Percentiles rank a stretch among this genome's conserved stretches.
Conservation (phyloP, 1,140 invertebrate species). For the Caenorhabditis latens region DNA sequence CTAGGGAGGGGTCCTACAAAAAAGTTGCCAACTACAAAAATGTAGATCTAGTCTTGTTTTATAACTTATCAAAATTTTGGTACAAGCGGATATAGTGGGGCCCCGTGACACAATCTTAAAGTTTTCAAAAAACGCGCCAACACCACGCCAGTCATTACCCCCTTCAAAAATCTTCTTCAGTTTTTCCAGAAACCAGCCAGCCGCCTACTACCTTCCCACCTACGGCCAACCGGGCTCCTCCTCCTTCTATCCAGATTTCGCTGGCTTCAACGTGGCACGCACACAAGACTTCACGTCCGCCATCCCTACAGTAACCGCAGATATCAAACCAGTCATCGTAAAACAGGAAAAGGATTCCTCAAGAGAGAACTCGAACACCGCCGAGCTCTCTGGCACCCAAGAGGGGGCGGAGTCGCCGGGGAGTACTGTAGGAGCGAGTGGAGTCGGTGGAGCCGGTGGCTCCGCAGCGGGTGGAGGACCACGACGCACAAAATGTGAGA, state of each 20-base stretch:
- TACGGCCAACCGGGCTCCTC: not conserved
- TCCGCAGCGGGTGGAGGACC: not conserved
- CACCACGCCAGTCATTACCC: too few species aligned
- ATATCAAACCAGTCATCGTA: conserved; percentile 25
- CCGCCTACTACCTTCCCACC: not conserved
- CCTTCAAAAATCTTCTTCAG: not conserved
- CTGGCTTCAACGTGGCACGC: conserved; percentile 21
- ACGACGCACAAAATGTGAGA: conserved; percentile 34
- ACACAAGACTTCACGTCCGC: not conserved
- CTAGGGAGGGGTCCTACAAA: too few species aligned
- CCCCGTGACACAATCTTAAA: too few species aligned
- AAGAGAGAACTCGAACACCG: too few species aligned
- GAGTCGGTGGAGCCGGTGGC: not conserved
- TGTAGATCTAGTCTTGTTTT: too few species aligned
- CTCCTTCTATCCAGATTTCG: conserved; percentile 15
- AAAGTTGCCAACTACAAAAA: too few species aligned
- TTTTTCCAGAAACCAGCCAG: not conserved
- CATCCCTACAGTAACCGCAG: not conserved
- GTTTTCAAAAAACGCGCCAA: too few species aligned
- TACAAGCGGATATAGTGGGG: too few species aligned
- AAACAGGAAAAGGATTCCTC: conserved; percentile 10
- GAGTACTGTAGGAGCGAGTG: not conserved
- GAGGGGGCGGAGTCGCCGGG: not conserved
- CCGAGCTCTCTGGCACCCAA: not conserved
- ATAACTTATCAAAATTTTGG: too few species aligned